Percentiles rank a stretch among this genome's conserved stretches.
Conservation (phyloP, 1,140 invertebrate species). For the Lepidurus packardi region DNA sequence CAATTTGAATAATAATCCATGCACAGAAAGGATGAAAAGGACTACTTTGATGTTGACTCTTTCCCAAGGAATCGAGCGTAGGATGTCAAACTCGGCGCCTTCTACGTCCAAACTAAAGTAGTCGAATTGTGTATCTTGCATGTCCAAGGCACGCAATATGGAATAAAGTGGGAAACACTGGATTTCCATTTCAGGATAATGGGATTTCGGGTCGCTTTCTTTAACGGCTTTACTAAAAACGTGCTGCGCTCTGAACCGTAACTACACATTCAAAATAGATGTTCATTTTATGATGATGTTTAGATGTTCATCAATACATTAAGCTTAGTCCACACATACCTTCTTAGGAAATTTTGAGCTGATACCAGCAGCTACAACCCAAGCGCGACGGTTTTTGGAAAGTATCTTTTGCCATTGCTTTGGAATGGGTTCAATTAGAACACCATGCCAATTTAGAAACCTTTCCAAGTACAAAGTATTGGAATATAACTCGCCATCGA, state of each 20-base stretch:
- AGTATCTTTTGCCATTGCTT: slow-evolving; percentile 33
- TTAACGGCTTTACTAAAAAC: neutral
- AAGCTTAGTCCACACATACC: neutral
- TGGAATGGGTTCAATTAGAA: slow-evolving; percentile 35
- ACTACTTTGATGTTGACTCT: slow-evolving; percentile 31
- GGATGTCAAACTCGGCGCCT: slow-evolving; percentile 42
- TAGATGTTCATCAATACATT: neutral
- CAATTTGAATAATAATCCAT: too few species aligned
- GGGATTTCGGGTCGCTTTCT: neutral
- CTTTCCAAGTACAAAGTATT: slow-evolving; percentile 37
- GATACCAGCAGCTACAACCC: slow-evolving; percentile 29
- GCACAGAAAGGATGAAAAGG: neutral
- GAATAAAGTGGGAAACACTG: slow-evolving; percentile 44
- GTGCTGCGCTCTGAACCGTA: neutral
- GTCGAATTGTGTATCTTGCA: slow-evolving; percentile 40
- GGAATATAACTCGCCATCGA: slow-evolving; percentile 36
- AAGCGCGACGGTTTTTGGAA: slow-evolving; percentile 34
- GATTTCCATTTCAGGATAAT: slow-evolving; percentile 38
- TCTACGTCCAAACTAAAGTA: slow-evolving; percentile 46
- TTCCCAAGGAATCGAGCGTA: slow-evolving; percentile 41
- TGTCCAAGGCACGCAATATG: slow-evolving; percentile 42
- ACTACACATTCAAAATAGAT: neutral
- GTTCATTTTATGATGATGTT: too few species aligned
- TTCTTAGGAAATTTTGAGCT: neutral
- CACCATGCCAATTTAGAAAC: slow-evolving; percentile 33